These are phyloP conservation scores for Hippocampus comes DNA, from an alignment of 2,113 vertebrate species.

Conservation along the genomic window DNA sequence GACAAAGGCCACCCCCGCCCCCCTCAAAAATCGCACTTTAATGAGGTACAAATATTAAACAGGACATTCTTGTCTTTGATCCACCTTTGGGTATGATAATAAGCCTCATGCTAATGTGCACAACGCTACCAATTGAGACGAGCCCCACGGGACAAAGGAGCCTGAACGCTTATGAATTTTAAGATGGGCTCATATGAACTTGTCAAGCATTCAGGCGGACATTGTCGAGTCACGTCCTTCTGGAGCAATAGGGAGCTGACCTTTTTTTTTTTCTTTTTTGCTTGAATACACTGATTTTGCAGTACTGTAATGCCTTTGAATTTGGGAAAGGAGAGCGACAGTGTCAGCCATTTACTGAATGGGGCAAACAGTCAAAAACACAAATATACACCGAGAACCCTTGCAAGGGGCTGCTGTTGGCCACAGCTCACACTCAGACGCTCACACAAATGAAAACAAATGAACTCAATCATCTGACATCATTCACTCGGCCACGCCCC, in stretches of 20 bases:
- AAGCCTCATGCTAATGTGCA: conserved; percentile 60
- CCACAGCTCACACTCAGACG: too few relatives aligned
- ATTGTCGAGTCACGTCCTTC: not conserved
- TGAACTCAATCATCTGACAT: too few relatives aligned
- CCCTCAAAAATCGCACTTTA: conserved; percentile 49
- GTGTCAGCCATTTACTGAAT: too few relatives aligned
- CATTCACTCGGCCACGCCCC: too few relatives aligned
- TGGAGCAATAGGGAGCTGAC: not conserved
- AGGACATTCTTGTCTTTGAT: conserved; percentile 69
- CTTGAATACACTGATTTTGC: not conserved
- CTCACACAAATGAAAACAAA: too few relatives aligned
- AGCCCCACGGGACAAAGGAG: conserved; percentile 30
- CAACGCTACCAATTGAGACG: conserved; percentile 49
- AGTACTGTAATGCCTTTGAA: too few relatives aligned
- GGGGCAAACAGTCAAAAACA: too few relatives aligned
- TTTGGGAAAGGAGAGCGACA: too few relatives aligned
- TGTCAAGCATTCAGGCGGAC: conserved; percentile 5
- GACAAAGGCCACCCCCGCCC: conserved; percentile 39
- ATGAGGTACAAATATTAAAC: conserved; percentile 70
- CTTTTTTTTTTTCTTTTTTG: not conserved
- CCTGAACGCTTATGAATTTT: conserved; percentile 33
- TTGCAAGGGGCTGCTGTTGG: too few relatives aligned
- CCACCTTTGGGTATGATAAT: conserved; percentile 69
- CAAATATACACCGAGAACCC: too few relatives aligned
- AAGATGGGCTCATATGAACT: conserved; percentile 22